Evolutionary conservation across 2,797 vertebrate species (phyloP), one percentile per base, ranked within the genome.

Genomic region (Rhinatrema bivittatum): DNA sequence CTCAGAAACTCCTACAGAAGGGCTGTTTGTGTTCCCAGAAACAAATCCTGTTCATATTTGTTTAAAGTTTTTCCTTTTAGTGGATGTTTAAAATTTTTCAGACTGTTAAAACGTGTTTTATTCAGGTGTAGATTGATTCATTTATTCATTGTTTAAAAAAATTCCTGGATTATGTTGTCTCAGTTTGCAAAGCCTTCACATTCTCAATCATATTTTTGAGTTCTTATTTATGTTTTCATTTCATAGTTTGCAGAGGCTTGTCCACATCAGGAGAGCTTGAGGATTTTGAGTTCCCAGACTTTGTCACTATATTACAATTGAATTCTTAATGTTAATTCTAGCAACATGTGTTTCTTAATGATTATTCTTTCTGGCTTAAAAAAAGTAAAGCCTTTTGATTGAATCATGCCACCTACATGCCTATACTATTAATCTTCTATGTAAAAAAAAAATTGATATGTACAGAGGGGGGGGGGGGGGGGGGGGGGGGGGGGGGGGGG

Each of bases 351-450:
- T 61, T 63, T 60, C 53, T 54, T 68, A 64, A 56, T 65, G 26
- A 27, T 66, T 62, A 39, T 50, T 43, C 70, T 71, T 69, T 53
- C 32, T 66, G 53, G 75, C 63, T 73, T 55, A 65, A 75, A 53
- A 32, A 46, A 52, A 46, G 77, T 76, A 74, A 77, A 89, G 81
- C 82, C 81, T 92, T 88, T 82, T 87, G 76, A 76, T 82, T 74
- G 65, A 88, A 79, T 88, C 74, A 79, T 87, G 83, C 85, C 89
- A 90, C 89, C 85, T 88, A 82, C 86, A 91, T 88, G 89, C 88
- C 91, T 92, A 78, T 87, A 82, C 79, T 82, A 80, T 86, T 82
- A 77, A 88, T 80, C 76, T 78, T 86, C 55, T 78, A 62, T 91
- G 78, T 86, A 85, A 87, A 76, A 73, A 77, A 81, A 79, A 81